phyloP scores from a whole-genome alignment of 2,888 invertebrate genomes.

The Camptogramma bilineatum region DNA sequence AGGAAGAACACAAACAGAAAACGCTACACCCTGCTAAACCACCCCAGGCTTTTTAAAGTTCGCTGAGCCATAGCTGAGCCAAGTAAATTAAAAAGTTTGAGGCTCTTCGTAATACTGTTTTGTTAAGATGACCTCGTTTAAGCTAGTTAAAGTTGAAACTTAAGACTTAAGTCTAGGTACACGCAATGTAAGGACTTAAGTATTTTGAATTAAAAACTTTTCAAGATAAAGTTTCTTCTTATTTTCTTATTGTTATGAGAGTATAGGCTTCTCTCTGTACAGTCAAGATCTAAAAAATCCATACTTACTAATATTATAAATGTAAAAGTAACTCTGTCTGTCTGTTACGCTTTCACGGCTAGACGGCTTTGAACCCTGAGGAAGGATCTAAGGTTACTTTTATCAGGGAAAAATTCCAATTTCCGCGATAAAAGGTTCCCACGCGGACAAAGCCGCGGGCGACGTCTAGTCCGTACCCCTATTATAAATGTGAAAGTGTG shows the following conservation, averaged over 20 bases:
- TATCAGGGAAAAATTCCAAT: no score
- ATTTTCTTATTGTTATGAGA: not conserved
- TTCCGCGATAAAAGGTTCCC: no score
- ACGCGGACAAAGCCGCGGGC: no score
- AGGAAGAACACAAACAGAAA: conserved; percentile 50
- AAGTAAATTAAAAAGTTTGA: conserved; percentile 30
- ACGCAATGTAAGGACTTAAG: not conserved
- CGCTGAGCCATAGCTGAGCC: conserved; percentile 22
- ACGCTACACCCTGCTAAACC: conserved; percentile 49
- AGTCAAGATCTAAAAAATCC: no score
- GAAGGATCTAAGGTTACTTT: no score
- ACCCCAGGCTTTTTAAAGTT: conserved; percentile 39
- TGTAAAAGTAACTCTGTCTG: no score
- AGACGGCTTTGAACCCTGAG: no score
- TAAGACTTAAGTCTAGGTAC: conserved; percentile 1
- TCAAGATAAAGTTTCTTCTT: not conserved
- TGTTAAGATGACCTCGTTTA: conserved; percentile 23
- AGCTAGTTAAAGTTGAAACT: conserved; percentile 14
- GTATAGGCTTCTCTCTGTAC: not conserved
- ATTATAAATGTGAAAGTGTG: no score
- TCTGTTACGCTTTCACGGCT: no score
- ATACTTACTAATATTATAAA: no score
- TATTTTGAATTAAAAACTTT: no score
- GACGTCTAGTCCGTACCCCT: no score
- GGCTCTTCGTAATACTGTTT: conserved; percentile 21